Percentiles rank a stretch among this genome's conserved stretches.
These are phyloP conservation scores for Chelmon rostratus DNA, from an alignment of 2,797 vertebrate genomes.

Conservation along the genomic window DNA sequence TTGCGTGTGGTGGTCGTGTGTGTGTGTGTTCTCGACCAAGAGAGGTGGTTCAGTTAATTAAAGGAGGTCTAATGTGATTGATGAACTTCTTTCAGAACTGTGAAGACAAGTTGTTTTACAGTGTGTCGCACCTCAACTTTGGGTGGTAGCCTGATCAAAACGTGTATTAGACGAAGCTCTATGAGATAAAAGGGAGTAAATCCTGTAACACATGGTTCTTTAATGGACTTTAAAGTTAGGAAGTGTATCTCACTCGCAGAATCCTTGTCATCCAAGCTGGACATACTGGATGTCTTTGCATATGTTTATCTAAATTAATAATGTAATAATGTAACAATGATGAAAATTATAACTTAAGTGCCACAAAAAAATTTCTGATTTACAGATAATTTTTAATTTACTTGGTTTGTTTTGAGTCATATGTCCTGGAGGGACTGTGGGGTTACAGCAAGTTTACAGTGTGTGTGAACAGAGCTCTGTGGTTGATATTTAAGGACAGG, in stretches of 20 bases:
- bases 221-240: neutral
- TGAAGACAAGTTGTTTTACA: constrained; percentile 57
- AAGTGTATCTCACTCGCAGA: neutral
- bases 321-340: neutral
- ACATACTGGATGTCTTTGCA: neutral
- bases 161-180: neutral
- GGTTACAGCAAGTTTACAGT: neutral
- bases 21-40: constrained; percentile 37
- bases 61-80: constrained; percentile 67
- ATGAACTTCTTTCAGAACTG: constrained; percentile 65
- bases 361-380: neutral
- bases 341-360: neutral
- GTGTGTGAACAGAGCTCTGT: neutral
- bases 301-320: neutral
- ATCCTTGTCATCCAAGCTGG: neutral
- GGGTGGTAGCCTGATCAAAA: constrained; percentile 17
- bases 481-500: neutral
- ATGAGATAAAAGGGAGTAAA: neutral
- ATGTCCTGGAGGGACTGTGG: neutral
- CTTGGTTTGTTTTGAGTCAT: neutral
- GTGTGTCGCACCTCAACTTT: constrained; percentile 46
- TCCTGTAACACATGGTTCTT: neutral
- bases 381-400: neutral
- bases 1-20: constrained; percentile 34
- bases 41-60: constrained; percentile 72